phyloP scores from a whole-genome alignment of 2,113 vertebrate species.

The Corythaixoides concolor region DNA sequence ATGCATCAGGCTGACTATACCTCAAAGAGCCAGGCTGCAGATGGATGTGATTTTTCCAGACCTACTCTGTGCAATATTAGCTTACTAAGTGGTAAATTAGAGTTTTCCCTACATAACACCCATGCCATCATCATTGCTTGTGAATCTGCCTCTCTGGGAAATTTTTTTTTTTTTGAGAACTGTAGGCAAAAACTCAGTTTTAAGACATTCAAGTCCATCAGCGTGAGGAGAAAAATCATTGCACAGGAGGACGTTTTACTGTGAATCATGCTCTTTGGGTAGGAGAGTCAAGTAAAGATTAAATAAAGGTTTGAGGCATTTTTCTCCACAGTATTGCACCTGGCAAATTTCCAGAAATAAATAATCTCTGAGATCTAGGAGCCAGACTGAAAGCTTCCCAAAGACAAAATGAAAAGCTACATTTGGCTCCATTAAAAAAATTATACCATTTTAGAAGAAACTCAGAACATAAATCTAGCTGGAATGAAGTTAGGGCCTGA shows the following conservation, averaged over 20 bases:
- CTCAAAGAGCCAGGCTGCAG: not conserved
- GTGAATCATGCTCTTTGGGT: not conserved
- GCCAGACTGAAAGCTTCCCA: slow-evolving; percentile 14
- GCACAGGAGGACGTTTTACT: not conserved
- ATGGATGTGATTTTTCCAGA: not conserved
- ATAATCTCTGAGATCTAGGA: not conserved
- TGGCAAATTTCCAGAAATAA: slow-evolving; percentile 13
- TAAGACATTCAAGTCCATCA: not conserved
- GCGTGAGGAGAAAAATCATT: not conserved
- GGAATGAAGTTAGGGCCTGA: not conserved
- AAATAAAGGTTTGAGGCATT: slow-evolving; percentile 9
- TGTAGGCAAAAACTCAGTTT: not conserved
- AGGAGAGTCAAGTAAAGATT: not conserved
- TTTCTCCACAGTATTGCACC: not conserved
- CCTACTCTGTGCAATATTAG: not conserved
- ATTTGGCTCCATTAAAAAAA: not conserved
- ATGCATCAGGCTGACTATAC: not conserved
- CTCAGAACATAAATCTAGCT: not conserved
- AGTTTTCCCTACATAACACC: not conserved
- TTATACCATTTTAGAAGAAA: not conserved
- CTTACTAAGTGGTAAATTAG: not conserved
- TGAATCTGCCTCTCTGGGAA: not conserved
- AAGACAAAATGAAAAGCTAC: not conserved
- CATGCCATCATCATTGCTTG: not conserved
- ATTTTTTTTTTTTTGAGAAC: not conserved